phyloP scores from a whole-genome alignment of 2,113 vertebrate species.

The Diglossa brunneiventris region DNA sequence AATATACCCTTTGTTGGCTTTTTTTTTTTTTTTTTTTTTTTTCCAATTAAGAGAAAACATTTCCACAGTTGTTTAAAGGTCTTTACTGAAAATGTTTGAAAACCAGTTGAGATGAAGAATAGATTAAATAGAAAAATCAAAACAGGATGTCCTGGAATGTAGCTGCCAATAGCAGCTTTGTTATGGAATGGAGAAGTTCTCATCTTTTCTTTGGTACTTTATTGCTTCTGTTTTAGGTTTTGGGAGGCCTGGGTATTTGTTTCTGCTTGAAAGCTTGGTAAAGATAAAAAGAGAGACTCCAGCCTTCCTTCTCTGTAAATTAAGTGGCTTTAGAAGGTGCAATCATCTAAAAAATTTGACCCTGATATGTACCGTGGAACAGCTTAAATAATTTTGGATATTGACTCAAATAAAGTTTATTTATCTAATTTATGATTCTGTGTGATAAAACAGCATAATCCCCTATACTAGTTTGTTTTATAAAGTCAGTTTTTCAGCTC shows the following conservation, averaged over 20 bases:
- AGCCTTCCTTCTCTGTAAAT: constrained; percentile 11
- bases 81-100: neutral
- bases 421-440: neutral
- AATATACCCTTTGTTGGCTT: fast-evolving
- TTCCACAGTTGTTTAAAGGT: neutral
- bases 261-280: constrained; percentile 23
- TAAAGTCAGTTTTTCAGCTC: neutral
- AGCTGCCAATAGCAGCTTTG: constrained; percentile 2
- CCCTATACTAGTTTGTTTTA: neutral
- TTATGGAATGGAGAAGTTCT: constrained; percentile 22
- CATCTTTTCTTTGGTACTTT: constrained; percentile 17
- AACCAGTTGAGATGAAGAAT: neutral
- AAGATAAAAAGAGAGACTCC: constrained; percentile 25
- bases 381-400: neutral
- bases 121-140: constrained; percentile 4
- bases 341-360: neutral
- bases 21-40: neutral
- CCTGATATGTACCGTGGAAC: neutral
- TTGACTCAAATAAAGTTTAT: neutral
- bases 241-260: neutral
- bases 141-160: neutral
- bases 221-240: constrained; percentile 40
- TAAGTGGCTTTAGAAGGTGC: neutral
- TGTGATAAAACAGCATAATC: neutral
- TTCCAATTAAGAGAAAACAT: neutral